Base-by-base conservation (phyloP, 1,140 invertebrate genomes). In the Spodoptera litura region DNA sequence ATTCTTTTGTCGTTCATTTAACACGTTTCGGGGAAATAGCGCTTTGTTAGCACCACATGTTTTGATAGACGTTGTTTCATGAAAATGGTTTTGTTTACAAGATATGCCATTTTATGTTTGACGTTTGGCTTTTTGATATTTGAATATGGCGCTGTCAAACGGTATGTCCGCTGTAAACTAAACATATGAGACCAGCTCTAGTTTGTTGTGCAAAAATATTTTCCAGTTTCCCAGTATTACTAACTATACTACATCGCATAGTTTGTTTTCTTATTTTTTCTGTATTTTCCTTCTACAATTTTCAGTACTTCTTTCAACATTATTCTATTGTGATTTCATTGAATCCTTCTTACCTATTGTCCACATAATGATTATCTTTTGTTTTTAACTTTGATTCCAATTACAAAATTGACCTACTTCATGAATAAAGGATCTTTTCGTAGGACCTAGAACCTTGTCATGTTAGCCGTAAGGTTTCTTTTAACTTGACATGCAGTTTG, bases 1-100 rank as follows among this genome's bases (percentile, higher is more conserved):
- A 84, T 81, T 79, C 38, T 84, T 84, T 85, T 81, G 78, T 82
- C 78, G 83, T 70, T 78, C 78, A 87, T 85, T 84, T 83, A 81
- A 81, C 80, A 82, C 59, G 74, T 66, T 61, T 66, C 38, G n/a
- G n/a, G 15, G 62, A 49, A 64, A 66, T 49, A 27, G 38, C 56
- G 68, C 61, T 75, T 75, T 75, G 38, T 59, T 72, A 35, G 12
- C 8, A 59, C 56, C 35, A 11, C 56, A 38, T 44, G 61, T 66
- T 49, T 66, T 66, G 62, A 9, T 44, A 58, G 56, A 73, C 27
- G 12, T 8, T n/a, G 13, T 20, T 31, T 13, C 52, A 74, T 59
- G 11, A 31, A 61, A 49, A 38, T 3, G 27, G 71, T 52, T 61
- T 61, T 75, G 49, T 64, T 75, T 44, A 61, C 56, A 61, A 71